phyloP scores from a whole-genome alignment of 2,113 vertebrate genomes.

The Neofelis nebulosa region DNA sequence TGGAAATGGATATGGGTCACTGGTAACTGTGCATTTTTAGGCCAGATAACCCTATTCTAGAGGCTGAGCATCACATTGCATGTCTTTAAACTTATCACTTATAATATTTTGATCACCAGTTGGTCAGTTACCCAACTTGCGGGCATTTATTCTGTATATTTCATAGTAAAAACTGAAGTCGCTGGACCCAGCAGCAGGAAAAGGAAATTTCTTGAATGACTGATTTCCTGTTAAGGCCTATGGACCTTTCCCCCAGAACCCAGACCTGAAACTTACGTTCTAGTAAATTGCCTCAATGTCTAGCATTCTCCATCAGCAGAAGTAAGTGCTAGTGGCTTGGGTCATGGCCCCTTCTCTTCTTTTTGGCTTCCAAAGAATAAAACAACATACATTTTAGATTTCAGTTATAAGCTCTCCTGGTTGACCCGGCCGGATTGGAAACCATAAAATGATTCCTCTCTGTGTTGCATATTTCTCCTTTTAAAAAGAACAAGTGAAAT shows the following conservation, averaged over 20 bases:
- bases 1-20: background rate
- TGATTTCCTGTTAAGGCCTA: background rate
- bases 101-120: background rate
- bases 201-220: background rate
- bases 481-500: constrained; percentile 60
- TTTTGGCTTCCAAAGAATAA: constrained; percentile 47
- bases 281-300: constrained; percentile 33
- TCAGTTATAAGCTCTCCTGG: constrained; percentile 51
- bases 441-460: constrained; percentile 30
- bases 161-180: background rate
- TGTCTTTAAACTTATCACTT: background rate
- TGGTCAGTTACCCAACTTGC: background rate
- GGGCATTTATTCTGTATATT: background rate
- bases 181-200: background rate
- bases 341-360: constrained; percentile 20
- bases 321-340: background rate
- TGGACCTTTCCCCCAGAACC: background rate
- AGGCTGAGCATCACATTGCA: background rate
- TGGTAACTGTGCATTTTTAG: background rate
- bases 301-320: constrained; percentile 7
- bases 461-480: constrained; percentile 26
- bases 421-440: constrained; percentile 59
- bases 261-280: constrained; percentile 19
- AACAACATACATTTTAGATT: constrained; percentile 55
- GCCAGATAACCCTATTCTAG: background rate